Conservation (phyloP, 2,888 invertebrate genomes). For the Rhodophaea formosa region DNA sequence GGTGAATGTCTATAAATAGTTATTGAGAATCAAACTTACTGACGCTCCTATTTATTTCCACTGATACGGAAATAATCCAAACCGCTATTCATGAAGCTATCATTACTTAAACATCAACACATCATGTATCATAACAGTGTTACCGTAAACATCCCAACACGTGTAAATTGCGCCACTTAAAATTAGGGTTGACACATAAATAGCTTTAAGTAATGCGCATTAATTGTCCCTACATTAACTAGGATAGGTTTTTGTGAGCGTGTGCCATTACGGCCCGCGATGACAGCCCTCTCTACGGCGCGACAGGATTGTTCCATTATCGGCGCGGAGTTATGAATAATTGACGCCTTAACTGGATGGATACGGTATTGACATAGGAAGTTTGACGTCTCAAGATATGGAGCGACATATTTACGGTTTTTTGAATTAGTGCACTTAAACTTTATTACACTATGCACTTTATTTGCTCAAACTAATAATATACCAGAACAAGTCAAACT, state of each 20-base stretch:
- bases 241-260: slow-evolving; percentile 55
- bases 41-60: no score
- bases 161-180: slow-evolving; percentile 9
- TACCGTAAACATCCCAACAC: neutral
- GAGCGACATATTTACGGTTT: neutral
- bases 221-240: slow-evolving; percentile 36
- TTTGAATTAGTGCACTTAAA: neutral
- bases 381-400: neutral
- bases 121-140: neutral
- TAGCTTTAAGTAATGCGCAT: slow-evolving; percentile 23
- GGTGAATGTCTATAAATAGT: no score
- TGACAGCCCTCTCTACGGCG: slow-evolving; percentile 67
- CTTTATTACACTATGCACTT: no score
- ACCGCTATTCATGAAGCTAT: neutral
- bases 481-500: no score
- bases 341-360: slow-evolving; percentile 60
- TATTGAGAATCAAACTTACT: no score
- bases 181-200: slow-evolving; percentile 9
- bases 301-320: slow-evolving; percentile 80
- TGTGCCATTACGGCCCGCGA: slow-evolving; percentile 64
- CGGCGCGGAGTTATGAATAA: slow-evolving; percentile 67
- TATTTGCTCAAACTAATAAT: no score
- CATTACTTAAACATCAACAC: neutral
- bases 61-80: no score
- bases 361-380: slow-evolving; percentile 45